Percentiles rank a stretch among this genome's conserved stretches.
phyloP scores from a whole-genome alignment of 2,797 vertebrate species.

The Thunnus albacares region DNA sequence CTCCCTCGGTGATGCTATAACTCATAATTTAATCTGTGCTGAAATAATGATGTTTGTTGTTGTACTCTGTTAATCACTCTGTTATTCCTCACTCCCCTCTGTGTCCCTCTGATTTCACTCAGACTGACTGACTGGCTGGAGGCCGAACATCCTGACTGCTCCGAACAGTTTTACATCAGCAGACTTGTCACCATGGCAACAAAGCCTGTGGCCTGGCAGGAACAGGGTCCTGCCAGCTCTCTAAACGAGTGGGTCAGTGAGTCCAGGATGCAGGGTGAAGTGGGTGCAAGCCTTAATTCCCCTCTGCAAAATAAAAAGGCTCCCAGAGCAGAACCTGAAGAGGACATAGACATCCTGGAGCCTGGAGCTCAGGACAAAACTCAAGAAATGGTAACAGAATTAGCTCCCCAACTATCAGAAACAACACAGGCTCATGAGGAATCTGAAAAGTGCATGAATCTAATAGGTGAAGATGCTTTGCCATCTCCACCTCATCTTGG shows the following conservation, averaged over 20 bases:
- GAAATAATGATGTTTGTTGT: conserved; percentile 43
- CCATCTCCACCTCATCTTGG: not conserved
- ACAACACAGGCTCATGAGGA: conserved; percentile 11
- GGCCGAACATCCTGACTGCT: conserved; percentile 53
- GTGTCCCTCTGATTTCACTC: conserved; percentile 40
- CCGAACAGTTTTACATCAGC: conserved; percentile 53
- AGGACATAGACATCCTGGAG: conserved; percentile 50
- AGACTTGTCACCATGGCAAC: conserved; percentile 71
- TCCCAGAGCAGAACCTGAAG: conserved; percentile 65
- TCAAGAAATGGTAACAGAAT: conserved; percentile 27
- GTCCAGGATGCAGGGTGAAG: conserved; percentile 40
- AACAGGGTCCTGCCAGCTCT: conserved; percentile 47
- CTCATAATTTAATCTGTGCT: not conserved
- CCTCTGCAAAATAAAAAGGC: conserved; percentile 50
- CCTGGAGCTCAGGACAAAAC: conserved; percentile 12
- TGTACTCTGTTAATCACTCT: conserved; percentile 50
- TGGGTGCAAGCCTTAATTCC: conserved; percentile 18
- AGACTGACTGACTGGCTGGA: conserved; percentile 52
- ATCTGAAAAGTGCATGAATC: conserved; percentile 16
- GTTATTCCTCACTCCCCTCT: conserved; percentile 23
- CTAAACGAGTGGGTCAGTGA: conserved; percentile 52
- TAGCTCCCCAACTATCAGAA: conserved; percentile 3
- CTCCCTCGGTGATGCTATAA: not conserved
- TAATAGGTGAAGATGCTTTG: conserved; percentile 26
- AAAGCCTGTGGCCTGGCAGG: conserved; percentile 58